Conservation (phyloP, 2,888 invertebrate genomes). For the Limnephilus rhombicus region DNA sequence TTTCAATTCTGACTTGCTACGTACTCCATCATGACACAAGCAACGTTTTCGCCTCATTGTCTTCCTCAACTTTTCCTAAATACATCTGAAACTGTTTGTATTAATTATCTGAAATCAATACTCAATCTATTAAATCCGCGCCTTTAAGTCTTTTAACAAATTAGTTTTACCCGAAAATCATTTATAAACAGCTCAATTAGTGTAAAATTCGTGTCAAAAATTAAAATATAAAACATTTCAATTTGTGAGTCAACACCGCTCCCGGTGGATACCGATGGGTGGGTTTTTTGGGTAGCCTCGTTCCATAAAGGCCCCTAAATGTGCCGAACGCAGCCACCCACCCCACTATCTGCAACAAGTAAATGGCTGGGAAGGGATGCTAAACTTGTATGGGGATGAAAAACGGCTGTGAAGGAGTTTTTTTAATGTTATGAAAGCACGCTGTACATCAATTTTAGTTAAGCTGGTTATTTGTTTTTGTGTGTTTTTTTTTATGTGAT, state of each 20-base stretch:
- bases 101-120: no score
- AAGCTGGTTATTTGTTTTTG: neutral
- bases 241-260: neutral
- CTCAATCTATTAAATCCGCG: neutral
- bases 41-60: no score
- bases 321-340: neutral
- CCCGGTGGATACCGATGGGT: neutral
- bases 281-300: neutral
- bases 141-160: neutral
- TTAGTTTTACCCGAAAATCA: neutral
- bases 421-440: neutral
- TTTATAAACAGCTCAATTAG: neutral
- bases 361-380: neutral
- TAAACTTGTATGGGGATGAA: neutral
- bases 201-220: neutral
- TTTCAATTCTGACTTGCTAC: no score
- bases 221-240: neutral
- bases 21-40: no score
- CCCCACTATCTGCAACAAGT: neutral
- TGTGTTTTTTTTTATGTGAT: neutral
- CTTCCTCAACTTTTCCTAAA: no score
- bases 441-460: neutral
- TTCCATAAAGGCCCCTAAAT: neutral
- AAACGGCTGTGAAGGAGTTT: neutral
- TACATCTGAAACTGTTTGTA: no score